Evolutionary conservation across 2,113 vertebrate species (phyloP).

Genomic region (Paramormyrops kingsleyae): DNA sequence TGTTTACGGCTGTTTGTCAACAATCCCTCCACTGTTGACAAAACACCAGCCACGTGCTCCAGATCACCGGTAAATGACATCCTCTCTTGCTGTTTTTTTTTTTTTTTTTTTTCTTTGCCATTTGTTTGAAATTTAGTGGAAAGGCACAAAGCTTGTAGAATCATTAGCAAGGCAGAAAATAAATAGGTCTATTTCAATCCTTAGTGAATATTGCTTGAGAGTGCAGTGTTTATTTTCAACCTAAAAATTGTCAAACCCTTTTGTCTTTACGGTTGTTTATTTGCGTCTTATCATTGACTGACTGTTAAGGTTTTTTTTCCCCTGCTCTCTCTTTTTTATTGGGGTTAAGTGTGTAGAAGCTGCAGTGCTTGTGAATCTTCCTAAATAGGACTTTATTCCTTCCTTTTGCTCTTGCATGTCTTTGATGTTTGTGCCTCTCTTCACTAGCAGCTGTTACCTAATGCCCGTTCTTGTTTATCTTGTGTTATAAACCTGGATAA

Average conservation of each 20-base stretch:
- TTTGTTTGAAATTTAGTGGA: not conserved
- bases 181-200: not conserved
- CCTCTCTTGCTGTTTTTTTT: not conserved
- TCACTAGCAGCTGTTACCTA: not conserved
- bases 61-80: not conserved
- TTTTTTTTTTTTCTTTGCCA: not conserved
- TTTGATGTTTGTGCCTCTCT: not conserved
- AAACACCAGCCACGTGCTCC: not conserved
- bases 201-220: not conserved
- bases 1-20: constrained; percentile 22
- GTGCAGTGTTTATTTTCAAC: not conserved
- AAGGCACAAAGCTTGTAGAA: not conserved
- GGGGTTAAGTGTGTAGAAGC: not conserved
- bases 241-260: not conserved
- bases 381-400: not conserved
- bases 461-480: not conserved
- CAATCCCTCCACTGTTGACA: constrained; percentile 11
- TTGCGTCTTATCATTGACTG: not conserved
- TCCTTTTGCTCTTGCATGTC: not conserved
- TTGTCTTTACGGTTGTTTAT: not conserved
- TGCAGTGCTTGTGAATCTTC: not conserved
- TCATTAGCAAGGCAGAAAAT: not conserved
- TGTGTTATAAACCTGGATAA: not conserved
- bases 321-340: not conserved
- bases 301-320: not conserved